These are phyloP conservation scores for Pantherophis guttatus DNA, from an alignment of 2,113 vertebrate species.

Conservation along the genomic window DNA sequence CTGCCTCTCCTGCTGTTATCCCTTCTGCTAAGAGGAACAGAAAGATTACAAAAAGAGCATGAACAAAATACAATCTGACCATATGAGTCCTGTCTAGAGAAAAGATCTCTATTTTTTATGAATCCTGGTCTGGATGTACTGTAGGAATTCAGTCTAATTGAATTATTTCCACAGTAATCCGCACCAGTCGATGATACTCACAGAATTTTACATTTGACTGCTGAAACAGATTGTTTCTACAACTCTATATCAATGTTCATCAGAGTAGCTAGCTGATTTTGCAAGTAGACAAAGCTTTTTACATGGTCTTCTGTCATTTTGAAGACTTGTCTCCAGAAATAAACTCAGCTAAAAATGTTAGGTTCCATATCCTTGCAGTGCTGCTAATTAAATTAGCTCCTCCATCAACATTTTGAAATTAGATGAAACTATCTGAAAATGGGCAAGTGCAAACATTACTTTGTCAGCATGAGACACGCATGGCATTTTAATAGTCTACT, in stretches of 20 bases:
- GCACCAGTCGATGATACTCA: not conserved
- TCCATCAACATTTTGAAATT: constrained; percentile 50
- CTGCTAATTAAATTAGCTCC: constrained; percentile 33
- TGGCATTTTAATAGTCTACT: constrained; percentile 51
- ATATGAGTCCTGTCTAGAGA: not conserved
- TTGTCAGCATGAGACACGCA: constrained; percentile 49
- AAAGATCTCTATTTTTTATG: not conserved
- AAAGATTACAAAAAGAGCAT: not conserved
- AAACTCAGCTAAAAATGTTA: constrained; percentile 31
- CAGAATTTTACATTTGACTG: not conserved
- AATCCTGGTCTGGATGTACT: not conserved
- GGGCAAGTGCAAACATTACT: constrained; percentile 30
- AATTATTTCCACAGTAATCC: not conserved
- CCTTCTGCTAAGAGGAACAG: not conserved
- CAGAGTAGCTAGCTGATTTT: not conserved
- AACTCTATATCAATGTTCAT: not conserved
- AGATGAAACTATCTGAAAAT: constrained; percentile 39
- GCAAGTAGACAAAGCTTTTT: not conserved
- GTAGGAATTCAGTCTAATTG: not conserved
- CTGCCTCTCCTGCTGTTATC: not conserved
- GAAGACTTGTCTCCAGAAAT: not conserved
- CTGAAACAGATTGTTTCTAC: not conserved
- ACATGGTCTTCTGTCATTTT: not conserved
- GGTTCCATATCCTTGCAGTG: constrained; percentile 34
- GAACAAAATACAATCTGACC: not conserved